These are phyloP conservation scores for Lepus oiostolus DNA, from an alignment of 2,797 vertebrate species.

Conservation along the genomic window DNA sequence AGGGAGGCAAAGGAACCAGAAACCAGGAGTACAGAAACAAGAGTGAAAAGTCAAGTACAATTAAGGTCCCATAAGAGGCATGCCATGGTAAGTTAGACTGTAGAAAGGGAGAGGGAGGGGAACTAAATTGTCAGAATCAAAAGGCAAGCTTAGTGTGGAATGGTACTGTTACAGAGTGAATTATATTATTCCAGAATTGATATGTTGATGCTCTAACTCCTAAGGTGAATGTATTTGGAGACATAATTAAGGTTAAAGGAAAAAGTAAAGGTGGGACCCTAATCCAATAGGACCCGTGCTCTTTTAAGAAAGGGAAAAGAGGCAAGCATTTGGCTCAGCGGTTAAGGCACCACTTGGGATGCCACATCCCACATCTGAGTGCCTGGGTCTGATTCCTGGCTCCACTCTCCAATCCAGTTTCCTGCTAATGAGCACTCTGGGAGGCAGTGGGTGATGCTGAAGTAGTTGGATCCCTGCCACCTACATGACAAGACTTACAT, in stretches of 20 bases:
- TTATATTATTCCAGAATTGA: neutral
- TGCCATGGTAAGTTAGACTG: neutral
- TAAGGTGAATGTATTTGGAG: neutral
- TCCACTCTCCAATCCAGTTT: too few relatives aligned
- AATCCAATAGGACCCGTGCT: neutral
- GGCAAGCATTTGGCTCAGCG: too few relatives aligned
- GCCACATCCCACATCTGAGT: too few relatives aligned
- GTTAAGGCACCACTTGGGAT: too few relatives aligned
- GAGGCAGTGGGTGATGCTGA: too few relatives aligned
- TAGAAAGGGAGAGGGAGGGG: neutral
- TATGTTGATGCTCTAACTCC: neutral
- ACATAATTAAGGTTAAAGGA: slow-evolving; percentile 12
- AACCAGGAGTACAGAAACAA: slow-evolving; percentile 9
- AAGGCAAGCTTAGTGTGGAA: neutral
- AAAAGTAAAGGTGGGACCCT: neutral
- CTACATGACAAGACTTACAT: too few relatives aligned
- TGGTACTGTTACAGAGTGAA: neutral
- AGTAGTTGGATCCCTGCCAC: neutral
- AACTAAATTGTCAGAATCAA: slow-evolving; percentile 33
- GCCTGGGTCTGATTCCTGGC: too few relatives aligned
- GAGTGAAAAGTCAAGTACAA: slow-evolving; percentile 21
- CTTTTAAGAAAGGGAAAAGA: neutral
- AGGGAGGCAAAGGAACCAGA: neutral
- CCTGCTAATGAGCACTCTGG: too few relatives aligned
- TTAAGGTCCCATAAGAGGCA: neutral